Evolutionary conservation across 2,888 invertebrate genomes (phyloP), one percentile per base, ranked within the genome.

Genomic region (Penaeus monodon): DNA sequence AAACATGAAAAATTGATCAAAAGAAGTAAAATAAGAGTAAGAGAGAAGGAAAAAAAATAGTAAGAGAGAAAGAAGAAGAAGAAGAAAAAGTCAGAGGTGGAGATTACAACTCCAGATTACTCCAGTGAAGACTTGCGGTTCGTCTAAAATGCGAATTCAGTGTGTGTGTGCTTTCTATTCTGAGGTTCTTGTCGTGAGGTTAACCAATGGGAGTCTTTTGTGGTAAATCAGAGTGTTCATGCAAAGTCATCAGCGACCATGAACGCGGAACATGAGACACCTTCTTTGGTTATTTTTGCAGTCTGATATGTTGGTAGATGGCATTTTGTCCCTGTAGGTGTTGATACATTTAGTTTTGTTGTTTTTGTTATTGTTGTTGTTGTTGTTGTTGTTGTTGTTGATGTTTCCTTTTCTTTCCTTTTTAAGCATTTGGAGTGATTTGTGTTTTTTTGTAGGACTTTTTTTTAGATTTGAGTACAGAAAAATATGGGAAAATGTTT

Each of bases 351-450:
- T 44, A 44, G 44, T 74, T 44, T 22, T 74, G 38, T 65, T 81
- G 65, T 24, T 22, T 70, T 44, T 64, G 44, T 38, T 79, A 57
- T 20, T 44, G 20, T 73, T 73, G 20, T 73, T 20, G 24, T 73
- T 27, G 7, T 73, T 27, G 1, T 33, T 20, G 24, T 1, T 73
- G 33, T 6, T 27, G 10, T 22, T 27, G 27, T 14, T 73, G n/a
- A 33, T 24, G 73, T 44, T 17, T 29, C 27, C 65, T n/a, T 77
- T 76, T 27, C 57, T 78, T 24, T 68, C 78, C 64, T 76, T 78
- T 90, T 73, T 85, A 86, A 80, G 81, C 85, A 80, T 88, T 68
- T 29, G 44, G 44, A 44, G 44, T 44, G 44, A 44, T 44, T 44
- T 3, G 44, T 44, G 44, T 44, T 44, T 10, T 10, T 10, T 8